Evolutionary conservation across 2,797 vertebrate genomes (phyloP).

Genomic region (Petrocephalus schoutedeni): DNA sequence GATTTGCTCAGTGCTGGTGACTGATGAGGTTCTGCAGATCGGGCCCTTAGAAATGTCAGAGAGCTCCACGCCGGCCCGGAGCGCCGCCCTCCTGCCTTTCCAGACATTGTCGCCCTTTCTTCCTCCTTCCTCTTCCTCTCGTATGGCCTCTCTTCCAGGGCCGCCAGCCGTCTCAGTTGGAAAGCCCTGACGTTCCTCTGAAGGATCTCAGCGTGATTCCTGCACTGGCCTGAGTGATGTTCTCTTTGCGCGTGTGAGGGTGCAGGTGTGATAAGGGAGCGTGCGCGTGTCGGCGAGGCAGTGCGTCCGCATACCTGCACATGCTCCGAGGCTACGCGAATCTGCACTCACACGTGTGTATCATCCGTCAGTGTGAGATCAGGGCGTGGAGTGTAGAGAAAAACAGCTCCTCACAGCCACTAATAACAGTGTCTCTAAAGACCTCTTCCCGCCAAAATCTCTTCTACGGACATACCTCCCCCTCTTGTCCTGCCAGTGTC

Average conservation of each 20-base stretch:
- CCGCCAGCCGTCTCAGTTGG: background rate
- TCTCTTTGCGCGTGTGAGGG: background rate
- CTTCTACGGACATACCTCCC: constrained; percentile 33
- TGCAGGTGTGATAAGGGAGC: background rate
- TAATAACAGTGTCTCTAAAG: constrained; percentile 14
- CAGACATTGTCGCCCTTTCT: background rate
- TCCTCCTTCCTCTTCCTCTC: background rate
- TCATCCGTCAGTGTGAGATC: constrained; percentile 32
- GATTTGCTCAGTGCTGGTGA: background rate
- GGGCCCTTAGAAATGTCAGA: background rate
- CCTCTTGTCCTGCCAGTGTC: constrained; percentile 23
- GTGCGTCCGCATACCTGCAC: constrained; percentile 6
- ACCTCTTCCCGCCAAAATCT: constrained; percentile 60
- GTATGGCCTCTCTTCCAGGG: background rate
- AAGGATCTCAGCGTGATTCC: background rate
- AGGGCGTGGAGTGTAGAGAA: constrained; percentile 20
- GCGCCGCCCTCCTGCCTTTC: background rate
- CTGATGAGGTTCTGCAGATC: background rate
- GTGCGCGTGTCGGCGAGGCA: background rate
- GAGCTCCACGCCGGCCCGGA: background rate
- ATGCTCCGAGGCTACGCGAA: background rate
- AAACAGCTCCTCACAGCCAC: constrained; percentile 54
- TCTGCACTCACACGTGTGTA: constrained; percentile 23
- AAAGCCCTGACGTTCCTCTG: background rate
- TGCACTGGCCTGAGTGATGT: background rate